Conservation (phyloP, 2,113 vertebrate genomes). For the Sciurus niger region DNA sequence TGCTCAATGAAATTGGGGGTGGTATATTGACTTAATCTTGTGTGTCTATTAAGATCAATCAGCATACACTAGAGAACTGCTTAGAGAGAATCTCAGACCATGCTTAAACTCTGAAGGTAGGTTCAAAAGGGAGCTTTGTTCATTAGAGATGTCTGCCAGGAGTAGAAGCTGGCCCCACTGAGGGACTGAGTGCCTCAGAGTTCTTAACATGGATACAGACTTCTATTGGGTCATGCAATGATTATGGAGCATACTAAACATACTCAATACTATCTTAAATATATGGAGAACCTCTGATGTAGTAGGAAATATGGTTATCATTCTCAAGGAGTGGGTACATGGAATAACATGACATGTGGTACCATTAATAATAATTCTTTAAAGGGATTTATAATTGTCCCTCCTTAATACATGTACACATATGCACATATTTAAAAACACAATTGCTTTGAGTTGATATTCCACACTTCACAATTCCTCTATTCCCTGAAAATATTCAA, state of each 20-base stretch:
- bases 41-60: not conserved
- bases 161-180: fast-evolving
- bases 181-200: not conserved
- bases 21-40: slow-evolving; percentile 28
- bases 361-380: not conserved
- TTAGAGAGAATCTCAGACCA: not conserved
- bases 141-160: not conserved
- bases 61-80: not conserved
- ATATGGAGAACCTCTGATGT: not conserved
- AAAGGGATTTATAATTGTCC: not conserved
- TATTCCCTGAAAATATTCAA: not conserved
- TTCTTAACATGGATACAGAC: not conserved
- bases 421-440: not conserved
- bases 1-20: not conserved
- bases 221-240: not conserved
- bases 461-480: not conserved
- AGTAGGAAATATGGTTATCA: not conserved
- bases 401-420: not conserved
- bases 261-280: not conserved
- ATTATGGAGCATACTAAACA: not conserved
- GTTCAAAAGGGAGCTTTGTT: not conserved
- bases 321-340: not conserved
- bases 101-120: not conserved
- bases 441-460: not conserved
- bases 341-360: not conserved